Conservation (phyloP, 2,113 vertebrate genomes). For the Pelecanoides urinatrix region DNA sequence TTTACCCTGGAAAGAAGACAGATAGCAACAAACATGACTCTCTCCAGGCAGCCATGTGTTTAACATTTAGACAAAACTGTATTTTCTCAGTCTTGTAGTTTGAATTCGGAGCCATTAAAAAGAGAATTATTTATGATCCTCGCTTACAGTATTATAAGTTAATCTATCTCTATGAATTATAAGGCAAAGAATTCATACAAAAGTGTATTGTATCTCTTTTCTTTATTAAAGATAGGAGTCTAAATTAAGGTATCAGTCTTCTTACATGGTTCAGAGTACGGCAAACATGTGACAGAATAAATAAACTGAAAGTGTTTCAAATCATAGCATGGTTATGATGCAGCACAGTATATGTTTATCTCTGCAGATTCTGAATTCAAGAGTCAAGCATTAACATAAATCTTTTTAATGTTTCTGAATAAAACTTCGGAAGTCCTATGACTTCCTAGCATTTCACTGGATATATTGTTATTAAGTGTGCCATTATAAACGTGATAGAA, state of each 20-base stretch:
- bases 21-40: neutral
- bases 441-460: neutral
- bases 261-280: neutral
- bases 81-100: neutral
- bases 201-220: neutral
- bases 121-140: neutral
- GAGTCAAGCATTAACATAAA: neutral
- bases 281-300: neutral
- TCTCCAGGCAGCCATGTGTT: neutral
- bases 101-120: neutral
- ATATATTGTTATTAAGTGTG: neutral
- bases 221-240: neutral
- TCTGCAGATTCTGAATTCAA: neutral
- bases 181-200: neutral
- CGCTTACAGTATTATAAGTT: neutral
- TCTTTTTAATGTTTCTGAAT: neutral
- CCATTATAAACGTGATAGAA: neutral
- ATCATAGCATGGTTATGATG: neutral
- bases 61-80: neutral
- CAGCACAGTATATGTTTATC: neutral
- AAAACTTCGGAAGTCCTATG: neutral
- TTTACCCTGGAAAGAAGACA: neutral
- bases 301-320: neutral
- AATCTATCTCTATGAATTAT: neutral
- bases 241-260: constrained; percentile 3